Conservation (phyloP, 2,113 vertebrate species). For the Phoxinus phoxinus region DNA sequence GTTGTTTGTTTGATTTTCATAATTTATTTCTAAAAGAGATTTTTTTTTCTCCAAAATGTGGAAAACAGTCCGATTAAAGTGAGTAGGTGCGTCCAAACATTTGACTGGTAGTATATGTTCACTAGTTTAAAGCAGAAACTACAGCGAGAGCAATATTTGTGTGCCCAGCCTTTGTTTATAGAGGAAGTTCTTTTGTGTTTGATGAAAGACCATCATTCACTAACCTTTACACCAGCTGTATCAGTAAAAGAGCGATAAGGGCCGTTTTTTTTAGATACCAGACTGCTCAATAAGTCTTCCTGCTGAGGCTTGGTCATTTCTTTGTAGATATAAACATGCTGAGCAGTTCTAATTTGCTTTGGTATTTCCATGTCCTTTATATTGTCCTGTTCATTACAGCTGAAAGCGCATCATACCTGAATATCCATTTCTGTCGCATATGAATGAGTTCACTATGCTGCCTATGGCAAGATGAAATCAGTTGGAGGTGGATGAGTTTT, state of each 20-base stretch:
- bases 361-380: not conserved
- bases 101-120: not conserved
- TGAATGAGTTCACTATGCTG: not conserved
- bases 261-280: not conserved
- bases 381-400: not conserved
- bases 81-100: not conserved
- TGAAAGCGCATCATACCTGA: slow-evolving; percentile 1
- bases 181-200: slow-evolving; percentile 23
- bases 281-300: not conserved
- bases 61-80: not conserved
- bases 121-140: not conserved
- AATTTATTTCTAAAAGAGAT: not conserved
- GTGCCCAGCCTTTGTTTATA: slow-evolving; percentile 31
- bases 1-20: not conserved
- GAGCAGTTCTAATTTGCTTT: not conserved
- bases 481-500: slow-evolving; percentile 24
- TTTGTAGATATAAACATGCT: slow-evolving; percentile 4
- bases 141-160: slow-evolving; percentile 1
- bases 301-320: not conserved
- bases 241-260: slow-evolving; percentile 22
- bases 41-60: not conserved
- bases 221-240: slow-evolving; percentile 33
- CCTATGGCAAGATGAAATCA: slow-evolving; percentile 4
- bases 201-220: slow-evolving; percentile 16
- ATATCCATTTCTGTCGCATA: not conserved